Evolutionary conservation across 1,140 invertebrate genomes (phyloP).

Genomic region (Phymorhynchus buccinoides): DNA sequence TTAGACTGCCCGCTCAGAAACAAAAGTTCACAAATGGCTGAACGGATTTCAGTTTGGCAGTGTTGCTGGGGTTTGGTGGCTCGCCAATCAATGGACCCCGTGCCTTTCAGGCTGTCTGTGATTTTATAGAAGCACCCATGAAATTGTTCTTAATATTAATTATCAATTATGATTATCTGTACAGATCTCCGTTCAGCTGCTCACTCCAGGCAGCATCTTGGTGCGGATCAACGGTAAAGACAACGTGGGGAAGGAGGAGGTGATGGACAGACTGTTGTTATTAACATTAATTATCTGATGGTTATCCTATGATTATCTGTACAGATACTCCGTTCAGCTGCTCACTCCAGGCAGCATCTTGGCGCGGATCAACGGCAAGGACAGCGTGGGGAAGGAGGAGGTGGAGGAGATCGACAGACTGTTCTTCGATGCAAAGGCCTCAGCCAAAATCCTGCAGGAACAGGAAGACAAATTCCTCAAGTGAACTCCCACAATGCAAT

Average conservation of each 20-base stretch:
- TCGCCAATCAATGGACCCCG: no score
- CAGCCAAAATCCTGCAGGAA: conserved; percentile 91
- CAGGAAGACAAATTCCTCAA: conserved; percentile 94
- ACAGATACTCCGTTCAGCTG: conserved; percentile 92
- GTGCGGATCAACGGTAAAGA: conserved; percentile 91
- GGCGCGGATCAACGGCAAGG: conserved; percentile 90
- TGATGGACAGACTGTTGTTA: conserved; percentile 89
- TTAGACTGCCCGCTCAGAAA: no score
- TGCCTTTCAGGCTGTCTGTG: no score
- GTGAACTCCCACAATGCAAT: conserved; percentile 43
- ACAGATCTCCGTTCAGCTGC: conserved; percentile 85
- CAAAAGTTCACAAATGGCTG: no score
- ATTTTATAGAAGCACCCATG: no score
- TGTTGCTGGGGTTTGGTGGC: no score
- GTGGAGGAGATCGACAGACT: conserved; percentile 87
- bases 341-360: conserved; percentile 91
- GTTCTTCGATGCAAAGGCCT: conserved; percentile 97
- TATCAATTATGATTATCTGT: no score
- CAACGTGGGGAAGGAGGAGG: conserved; percentile 80
- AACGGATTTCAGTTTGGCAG: no score
- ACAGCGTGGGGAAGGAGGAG: conserved; percentile 80
- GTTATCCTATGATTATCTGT: no score
- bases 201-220: conserved; percentile 91
- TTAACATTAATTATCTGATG: no score
- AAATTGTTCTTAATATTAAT: no score